Evolutionary conservation across 2,113 vertebrate genomes (phyloP).

Genomic region (Amphiprion percula): DNA sequence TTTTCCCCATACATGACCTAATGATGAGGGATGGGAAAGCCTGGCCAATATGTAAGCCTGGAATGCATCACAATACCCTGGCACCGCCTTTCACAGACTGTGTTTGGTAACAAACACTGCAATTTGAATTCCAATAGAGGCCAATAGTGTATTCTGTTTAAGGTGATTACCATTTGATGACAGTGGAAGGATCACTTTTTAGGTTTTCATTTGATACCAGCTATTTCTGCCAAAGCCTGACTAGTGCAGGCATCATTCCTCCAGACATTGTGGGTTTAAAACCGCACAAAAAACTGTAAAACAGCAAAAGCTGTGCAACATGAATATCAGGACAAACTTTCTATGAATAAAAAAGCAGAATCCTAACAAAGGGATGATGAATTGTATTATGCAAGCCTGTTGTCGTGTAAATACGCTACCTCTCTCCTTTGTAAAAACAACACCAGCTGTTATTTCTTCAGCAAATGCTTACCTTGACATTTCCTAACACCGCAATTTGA

Average conservation of each 20-base stretch:
- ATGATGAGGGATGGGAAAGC: slow-evolving; percentile 56
- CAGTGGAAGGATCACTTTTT: slow-evolving; percentile 63
- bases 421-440: slow-evolving; percentile 63
- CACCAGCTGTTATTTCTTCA: slow-evolving; percentile 66
- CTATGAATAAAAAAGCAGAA: neutral
- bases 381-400: slow-evolving; percentile 8
- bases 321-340: slow-evolving; percentile 24
- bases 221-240: slow-evolving; percentile 19
- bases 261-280: slow-evolving; percentile 1
- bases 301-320: slow-evolving; percentile 1
- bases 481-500: slow-evolving; percentile 70
- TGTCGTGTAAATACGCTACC: slow-evolving; percentile 42
- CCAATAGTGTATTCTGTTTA: slow-evolving; percentile 63
- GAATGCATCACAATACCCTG: slow-evolving; percentile 80
- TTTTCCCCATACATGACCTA: slow-evolving; percentile 42
- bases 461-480: slow-evolving; percentile 73
- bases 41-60: slow-evolving; percentile 50
- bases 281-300: neutral
- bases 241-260: slow-evolving; percentile 4
- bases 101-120: slow-evolving; percentile 76
- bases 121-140: slow-evolving; percentile 80
- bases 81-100: slow-evolving; percentile 69
- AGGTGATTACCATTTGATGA: slow-evolving; percentile 73
- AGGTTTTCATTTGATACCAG: slow-evolving; percentile 41
- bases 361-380: slow-evolving; percentile 28